Evolutionary conservation across 2,113 vertebrate genomes (phyloP).

Genomic region (Piaya cayana): DNA sequence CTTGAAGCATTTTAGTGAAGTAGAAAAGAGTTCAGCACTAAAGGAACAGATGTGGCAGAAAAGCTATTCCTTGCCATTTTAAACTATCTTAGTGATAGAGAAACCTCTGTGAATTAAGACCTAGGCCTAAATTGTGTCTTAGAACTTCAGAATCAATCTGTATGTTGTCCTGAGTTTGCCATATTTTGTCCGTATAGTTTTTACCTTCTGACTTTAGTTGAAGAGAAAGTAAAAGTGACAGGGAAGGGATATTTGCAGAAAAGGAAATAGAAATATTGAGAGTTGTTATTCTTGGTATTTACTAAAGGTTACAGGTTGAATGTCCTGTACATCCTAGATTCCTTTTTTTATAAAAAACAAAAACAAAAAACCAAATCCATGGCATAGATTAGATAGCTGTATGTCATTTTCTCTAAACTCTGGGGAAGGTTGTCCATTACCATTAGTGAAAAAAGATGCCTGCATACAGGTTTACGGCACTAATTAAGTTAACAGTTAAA

Average conservation of each 20-base stretch:
- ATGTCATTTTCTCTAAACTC: neutral
- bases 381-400: neutral
- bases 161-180: neutral
- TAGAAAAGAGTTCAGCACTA: neutral
- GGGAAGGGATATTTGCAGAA: neutral
- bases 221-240: neutral
- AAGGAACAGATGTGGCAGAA: neutral
- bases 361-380: too few relatives aligned
- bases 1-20: conserved; percentile 29
- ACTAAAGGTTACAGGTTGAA: neutral
- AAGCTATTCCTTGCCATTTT: conserved; percentile 3
- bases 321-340: neutral
- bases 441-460: neutral
- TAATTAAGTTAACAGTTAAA: neutral
- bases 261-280: neutral
- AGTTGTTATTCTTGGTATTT: neutral
- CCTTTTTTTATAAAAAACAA: neutral
- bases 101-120: conserved; percentile 49
- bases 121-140: neutral
- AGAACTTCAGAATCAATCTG: neutral
- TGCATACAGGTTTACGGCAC: neutral
- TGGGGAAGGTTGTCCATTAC: neutral
- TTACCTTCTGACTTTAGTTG: neutral
- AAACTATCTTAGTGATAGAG: conserved; percentile 23
- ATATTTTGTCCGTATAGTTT: neutral